phyloP scores from a whole-genome alignment of 2,797 vertebrate genomes.

The Gymnopithys bicolor region DNA sequence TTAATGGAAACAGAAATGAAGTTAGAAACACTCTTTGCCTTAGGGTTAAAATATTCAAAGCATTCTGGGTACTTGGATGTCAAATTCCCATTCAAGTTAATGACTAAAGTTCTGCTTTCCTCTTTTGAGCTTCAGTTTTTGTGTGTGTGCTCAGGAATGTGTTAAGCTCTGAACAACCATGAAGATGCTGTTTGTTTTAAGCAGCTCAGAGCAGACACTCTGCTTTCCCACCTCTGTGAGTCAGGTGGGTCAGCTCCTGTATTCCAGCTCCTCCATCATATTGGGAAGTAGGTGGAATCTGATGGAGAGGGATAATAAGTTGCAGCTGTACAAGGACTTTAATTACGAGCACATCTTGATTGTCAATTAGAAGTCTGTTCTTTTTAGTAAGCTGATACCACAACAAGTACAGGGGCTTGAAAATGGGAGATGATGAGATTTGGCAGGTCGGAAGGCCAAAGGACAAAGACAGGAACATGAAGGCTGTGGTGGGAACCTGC shows the following conservation, averaged over 20 bases:
- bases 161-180: neutral
- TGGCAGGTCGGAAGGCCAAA: neutral
- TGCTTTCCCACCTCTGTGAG: neutral
- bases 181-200: neutral
- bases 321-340: neutral
- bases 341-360: neutral
- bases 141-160: neutral
- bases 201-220: neutral
- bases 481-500: neutral
- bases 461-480: accelerated
- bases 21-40: neutral
- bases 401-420: too few relatives aligned
- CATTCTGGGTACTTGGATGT: neutral
- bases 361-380: neutral
- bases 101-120: neutral
- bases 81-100: neutral
- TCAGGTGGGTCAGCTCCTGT: neutral
- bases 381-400: neutral
- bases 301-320: neutral
- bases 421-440: neutral
- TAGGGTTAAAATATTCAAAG: neutral
- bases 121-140: neutral
- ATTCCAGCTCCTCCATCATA: neutral
- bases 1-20: conserved; percentile 29
- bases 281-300: neutral